Percentiles rank a stretch among this genome's conserved stretches.
These are phyloP conservation scores for Pandemis heparana DNA, from an alignment of 2,888 invertebrate species.

Conservation along the genomic window DNA sequence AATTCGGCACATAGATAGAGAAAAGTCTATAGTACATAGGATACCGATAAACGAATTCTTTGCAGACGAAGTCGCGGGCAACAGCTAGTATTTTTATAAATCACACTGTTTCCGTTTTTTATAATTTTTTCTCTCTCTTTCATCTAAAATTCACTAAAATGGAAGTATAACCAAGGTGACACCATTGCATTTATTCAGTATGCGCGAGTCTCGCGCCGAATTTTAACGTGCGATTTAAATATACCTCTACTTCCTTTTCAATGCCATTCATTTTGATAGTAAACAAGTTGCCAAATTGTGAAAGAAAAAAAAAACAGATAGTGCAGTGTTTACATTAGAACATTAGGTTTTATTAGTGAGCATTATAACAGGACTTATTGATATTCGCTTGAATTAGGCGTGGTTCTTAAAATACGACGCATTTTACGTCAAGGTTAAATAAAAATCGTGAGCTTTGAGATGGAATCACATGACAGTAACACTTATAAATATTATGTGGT, in stretches of 20 bases:
- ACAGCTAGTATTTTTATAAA: no score
- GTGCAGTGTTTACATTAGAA: no score
- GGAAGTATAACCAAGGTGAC: background rate
- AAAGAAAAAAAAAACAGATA: background rate
- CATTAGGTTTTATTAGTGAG: no score
- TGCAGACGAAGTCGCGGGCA: no score
- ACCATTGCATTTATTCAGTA: background rate
- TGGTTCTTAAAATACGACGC: background rate
- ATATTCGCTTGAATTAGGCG: background rate
- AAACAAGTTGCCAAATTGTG: background rate
- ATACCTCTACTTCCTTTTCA: background rate
- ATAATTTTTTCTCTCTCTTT: background rate
- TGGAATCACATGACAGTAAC: background rate
- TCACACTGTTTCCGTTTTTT: background rate
- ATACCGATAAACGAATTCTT: no score
- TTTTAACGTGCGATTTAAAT: background rate
- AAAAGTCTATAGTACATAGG: no score
- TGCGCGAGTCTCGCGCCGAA: background rate
- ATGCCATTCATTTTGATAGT: background rate
- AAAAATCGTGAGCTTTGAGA: background rate
- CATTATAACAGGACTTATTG: no score
- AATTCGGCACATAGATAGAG: no score
- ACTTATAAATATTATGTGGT: background rate
- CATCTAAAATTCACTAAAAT: background rate
- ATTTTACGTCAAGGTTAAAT: background rate